Evolutionary conservation across 2,797 vertebrate genomes (phyloP), one percentile per base, ranked within the genome.

Genomic region (Selene dorsalis): DNA sequence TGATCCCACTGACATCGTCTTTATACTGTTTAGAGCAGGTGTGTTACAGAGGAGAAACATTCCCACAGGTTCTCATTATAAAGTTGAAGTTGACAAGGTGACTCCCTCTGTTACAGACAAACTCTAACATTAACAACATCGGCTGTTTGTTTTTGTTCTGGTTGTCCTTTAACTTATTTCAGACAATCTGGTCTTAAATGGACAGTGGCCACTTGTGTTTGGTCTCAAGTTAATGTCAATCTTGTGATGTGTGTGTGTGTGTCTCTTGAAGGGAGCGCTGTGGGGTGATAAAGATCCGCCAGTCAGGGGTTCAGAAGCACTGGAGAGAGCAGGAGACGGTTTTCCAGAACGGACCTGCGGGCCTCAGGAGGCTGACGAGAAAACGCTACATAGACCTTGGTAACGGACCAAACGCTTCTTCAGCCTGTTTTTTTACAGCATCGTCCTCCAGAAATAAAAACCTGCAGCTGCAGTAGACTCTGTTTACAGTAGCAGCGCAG

Each of bases 331-430:
- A 95, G 0, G 97, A 99, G 72, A 94, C 95, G 0, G 92, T 90
- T 0, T 95, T 96, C 86, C 96, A 95, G 85, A 94, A 94, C 50
- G 95, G 94, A 83, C 95, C 92, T 0, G 94, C 93, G 3, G 93
- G 94, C n/a, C 89, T 94, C 4, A 92, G 93, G 79, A 95, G 94
- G 90, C 95, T 96, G 90, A 93, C 95, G 82, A 96, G 97, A 94
- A 97, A 98, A 93, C 96, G 97, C 94, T 97, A 96, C 69, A 85
- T 97, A 70, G 96, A 98, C 91, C 94, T 97, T 35, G 97, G 98
- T 99, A 95, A 95, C 92, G 73, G 75, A 72, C 47, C 53, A 2
- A n/a, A 39, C 12, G 41, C 48, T 8, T 35, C 6, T 30, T 30
- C 30, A 30, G 30, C 30, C 30, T 30, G 30, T n/a, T n/a, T 35